Evolutionary conservation across 2,113 vertebrate species (phyloP).

Genomic region (Andinoacara biseriatus): DNA sequence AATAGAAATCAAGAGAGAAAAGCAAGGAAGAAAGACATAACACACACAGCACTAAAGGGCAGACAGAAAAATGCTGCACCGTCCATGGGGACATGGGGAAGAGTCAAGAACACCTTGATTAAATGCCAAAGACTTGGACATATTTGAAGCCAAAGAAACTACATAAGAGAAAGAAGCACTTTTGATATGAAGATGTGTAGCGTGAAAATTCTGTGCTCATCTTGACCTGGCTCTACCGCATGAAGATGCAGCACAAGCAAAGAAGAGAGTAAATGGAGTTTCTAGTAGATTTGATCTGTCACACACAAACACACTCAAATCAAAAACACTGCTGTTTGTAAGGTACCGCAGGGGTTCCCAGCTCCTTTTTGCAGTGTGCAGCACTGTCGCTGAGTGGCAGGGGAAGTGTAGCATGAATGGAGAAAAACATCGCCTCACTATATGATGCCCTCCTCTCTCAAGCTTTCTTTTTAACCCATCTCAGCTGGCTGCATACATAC

Average conservation of each 20-base stretch:
- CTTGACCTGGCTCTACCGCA: not conserved
- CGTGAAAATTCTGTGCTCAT: not conserved
- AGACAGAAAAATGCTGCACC: constrained; percentile 7
- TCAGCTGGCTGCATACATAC: constrained; percentile 1
- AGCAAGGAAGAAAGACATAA: constrained; percentile 20
- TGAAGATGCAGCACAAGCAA: not conserved
- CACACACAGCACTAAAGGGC: constrained; percentile 3
- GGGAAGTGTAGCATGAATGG: not conserved
- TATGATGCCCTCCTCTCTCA: not conserved
- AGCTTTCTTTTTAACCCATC: not conserved
- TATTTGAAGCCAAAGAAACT: constrained; percentile 16
- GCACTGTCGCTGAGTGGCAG: not conserved
- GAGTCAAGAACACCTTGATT: constrained; percentile 8
- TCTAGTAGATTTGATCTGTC: not conserved
- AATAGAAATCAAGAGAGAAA: not conserved
- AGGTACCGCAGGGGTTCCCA: not conserved
- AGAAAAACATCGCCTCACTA: not conserved
- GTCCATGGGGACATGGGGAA: not conserved
- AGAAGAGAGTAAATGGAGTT: not conserved
- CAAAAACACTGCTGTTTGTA: not conserved
- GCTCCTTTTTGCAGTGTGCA: not conserved
- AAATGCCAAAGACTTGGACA: constrained; percentile 12
- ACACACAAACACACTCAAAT: not conserved
- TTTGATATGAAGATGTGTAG: constrained; percentile 2
- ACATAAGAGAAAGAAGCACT: not conserved